Conservation (phyloP, 2,797 vertebrate genomes). For the Malurus splendens region DNA sequence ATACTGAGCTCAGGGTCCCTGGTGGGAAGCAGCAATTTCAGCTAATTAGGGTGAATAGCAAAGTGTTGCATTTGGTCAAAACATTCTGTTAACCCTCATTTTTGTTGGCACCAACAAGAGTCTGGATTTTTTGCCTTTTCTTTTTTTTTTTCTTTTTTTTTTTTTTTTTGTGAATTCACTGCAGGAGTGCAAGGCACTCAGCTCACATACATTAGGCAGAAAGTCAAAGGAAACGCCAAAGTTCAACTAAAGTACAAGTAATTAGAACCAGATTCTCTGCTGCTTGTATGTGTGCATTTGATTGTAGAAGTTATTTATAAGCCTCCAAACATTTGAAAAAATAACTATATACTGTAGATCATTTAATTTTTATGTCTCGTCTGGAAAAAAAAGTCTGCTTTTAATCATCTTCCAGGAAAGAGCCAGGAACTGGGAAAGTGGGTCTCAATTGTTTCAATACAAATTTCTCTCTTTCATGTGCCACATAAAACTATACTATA, state of each 20-base stretch:
- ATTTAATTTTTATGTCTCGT: constrained; percentile 68
- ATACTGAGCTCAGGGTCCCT: constrained; percentile 70
- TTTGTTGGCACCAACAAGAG: constrained; percentile 76
- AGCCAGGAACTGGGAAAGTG: constrained; percentile 54
- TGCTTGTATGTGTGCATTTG: constrained; percentile 60
- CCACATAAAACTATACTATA: constrained; percentile 52
- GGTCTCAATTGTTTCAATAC: constrained; percentile 60
- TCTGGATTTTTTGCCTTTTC: constrained; percentile 50
- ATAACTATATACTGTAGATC: constrained; percentile 41
- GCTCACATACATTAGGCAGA: constrained; percentile 80
- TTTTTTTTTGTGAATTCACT: constrained; percentile 66
- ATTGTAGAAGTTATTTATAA: constrained; percentile 73
- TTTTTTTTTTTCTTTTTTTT: neutral
- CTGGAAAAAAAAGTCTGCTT: constrained; percentile 63
- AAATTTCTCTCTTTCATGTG: constrained; percentile 53
- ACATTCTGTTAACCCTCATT: constrained; percentile 77
- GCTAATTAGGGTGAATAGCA: constrained; percentile 80
- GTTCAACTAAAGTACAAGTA: constrained; percentile 91
- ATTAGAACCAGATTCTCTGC: constrained; percentile 84
- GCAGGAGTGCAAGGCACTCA: constrained; percentile 73
- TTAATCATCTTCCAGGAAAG: constrained; percentile 67
- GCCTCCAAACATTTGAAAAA: constrained; percentile 63
- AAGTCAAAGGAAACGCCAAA: constrained; percentile 88
- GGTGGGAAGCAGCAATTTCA: constrained; percentile 73
- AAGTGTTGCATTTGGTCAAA: constrained; percentile 77